Percentiles rank a stretch among this genome's conserved stretches.
Conservation (phyloP, 2,113 vertebrate species). For the Catharus minimus region DNA sequence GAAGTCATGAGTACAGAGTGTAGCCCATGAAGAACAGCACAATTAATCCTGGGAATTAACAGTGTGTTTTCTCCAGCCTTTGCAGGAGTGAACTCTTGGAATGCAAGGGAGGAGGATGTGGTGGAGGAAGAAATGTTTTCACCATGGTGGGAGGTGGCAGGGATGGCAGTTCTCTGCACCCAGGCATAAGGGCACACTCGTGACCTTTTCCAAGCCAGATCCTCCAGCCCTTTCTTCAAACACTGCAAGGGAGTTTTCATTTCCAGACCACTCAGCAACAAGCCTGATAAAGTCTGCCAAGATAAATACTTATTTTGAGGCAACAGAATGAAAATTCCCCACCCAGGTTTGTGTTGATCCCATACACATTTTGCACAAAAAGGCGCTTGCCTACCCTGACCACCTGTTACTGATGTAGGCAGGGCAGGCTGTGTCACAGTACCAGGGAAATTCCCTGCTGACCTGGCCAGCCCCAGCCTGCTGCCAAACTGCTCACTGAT, state of each 20-base stretch:
- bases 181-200: rapidly evolving
- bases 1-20: neutral
- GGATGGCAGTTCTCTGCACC: neutral
- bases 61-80: neutral
- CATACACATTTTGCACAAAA: neutral
- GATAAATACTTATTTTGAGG: neutral
- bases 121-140: neutral
- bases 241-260: rapidly evolving
- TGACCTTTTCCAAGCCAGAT: neutral
- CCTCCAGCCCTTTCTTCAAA: neutral
- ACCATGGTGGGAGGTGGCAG: neutral
- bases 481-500: neutral
- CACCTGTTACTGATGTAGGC: neutral
- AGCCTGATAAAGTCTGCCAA: neutral
- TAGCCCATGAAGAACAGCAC: neutral
- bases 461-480: neutral
- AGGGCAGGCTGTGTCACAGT: neutral
- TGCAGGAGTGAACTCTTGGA: neutral
- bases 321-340: neutral
- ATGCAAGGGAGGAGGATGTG: neutral
- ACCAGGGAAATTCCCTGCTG: neutral
- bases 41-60: neutral
- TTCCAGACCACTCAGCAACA: neutral
- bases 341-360: neutral
- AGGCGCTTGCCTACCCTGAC: neutral